Conservation (phyloP, 1,140 invertebrate genomes). For the Geopemphigus sp. region DNA sequence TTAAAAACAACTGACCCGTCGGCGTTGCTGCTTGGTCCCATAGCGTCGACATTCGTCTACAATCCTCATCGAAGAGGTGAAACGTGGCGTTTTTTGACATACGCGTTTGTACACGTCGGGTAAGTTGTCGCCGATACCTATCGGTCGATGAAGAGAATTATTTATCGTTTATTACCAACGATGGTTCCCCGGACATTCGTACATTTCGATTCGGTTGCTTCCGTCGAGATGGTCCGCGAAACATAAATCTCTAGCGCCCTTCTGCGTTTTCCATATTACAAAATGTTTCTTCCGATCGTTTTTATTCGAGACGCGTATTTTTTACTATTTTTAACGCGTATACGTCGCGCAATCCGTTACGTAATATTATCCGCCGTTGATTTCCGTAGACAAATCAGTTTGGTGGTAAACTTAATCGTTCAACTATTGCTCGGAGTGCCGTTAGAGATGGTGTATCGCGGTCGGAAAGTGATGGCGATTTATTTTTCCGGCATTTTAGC, state of each 20-base stretch:
- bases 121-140: slow-evolving; percentile 60
- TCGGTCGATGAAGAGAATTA: no score
- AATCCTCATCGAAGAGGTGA: slow-evolving; percentile 82
- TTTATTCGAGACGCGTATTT: no score
- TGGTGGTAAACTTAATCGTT: slow-evolving; percentile 87
- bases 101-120: slow-evolving; percentile 97
- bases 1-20: slow-evolving; percentile 54
- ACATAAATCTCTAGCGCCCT: no score
- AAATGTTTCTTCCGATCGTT: no score
- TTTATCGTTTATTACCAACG: no score
- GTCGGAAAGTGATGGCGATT: slow-evolving; percentile 81
- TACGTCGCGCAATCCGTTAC: no score
- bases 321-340: no score
- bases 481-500: slow-evolving; percentile 79
- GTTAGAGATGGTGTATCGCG: slow-evolving; percentile 91
- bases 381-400: slow-evolving; percentile 67
- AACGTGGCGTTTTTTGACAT: slow-evolving; percentile 88
- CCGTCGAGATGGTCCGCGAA: no score
- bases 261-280: no score
- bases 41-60: slow-evolving; percentile 80
- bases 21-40: slow-evolving; percentile 64
- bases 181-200: no score
- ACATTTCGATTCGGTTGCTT: no score
- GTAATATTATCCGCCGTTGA: no score
- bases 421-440: slow-evolving; percentile 90